phyloP scores from a whole-genome alignment of 2,113 vertebrate species.

The Muscicapa adusta region DNA sequence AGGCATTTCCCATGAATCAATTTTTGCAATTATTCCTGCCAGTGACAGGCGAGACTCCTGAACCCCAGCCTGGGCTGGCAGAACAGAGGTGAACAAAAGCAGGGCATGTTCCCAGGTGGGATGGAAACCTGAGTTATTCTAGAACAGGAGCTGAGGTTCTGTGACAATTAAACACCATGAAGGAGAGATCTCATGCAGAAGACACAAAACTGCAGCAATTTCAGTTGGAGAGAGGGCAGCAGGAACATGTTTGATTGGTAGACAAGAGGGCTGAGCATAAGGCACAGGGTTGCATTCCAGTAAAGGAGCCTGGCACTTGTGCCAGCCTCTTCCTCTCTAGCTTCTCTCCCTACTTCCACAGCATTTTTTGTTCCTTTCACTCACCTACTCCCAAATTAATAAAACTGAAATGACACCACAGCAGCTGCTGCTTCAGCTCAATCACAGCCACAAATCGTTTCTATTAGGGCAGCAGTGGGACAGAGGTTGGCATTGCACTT shows the following conservation, averaged over 20 bases:
- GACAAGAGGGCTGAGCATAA: not conserved
- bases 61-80: not conserved
- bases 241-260: not conserved
- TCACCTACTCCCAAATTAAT: not conserved
- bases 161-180: fast-evolving
- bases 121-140: not conserved
- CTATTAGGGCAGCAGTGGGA: not conserved
- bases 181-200: not conserved
- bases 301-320: not conserved
- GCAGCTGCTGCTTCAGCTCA: not conserved
- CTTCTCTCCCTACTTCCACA: not conserved
- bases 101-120: not conserved
- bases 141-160: not conserved
- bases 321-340: not conserved
- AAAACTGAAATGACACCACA: not conserved
- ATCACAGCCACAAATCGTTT: not conserved
- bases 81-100: not conserved
- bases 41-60: not conserved
- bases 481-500: not conserved
- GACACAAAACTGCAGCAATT: fast-evolving
- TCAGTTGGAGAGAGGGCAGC: not conserved
- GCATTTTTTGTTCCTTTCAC: not conserved
- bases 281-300: not conserved
- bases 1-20: not conserved
- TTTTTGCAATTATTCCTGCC: constrained; percentile 10